phyloP scores from a whole-genome alignment of 2,888 invertebrate species.

The Ophion slaviceki region DNA sequence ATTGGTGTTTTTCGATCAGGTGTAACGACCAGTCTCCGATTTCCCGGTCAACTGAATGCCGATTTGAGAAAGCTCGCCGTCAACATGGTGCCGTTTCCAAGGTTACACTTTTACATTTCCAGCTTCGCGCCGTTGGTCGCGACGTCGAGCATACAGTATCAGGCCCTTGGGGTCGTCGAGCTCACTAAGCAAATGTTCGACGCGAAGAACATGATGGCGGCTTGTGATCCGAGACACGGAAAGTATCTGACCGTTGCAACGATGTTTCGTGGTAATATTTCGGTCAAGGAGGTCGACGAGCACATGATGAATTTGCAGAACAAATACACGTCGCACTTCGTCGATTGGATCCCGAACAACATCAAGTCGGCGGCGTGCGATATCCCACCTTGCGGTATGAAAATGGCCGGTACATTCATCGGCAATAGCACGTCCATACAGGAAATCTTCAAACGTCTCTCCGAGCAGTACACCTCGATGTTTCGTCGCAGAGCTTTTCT shows the following conservation, averaged over 20 bases:
- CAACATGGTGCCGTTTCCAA: slow-evolving; percentile 46
- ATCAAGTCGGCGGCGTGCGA: slow-evolving; percentile 48
- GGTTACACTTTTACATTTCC: slow-evolving; percentile 35
- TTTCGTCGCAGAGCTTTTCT: slow-evolving; percentile 52
- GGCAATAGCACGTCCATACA: slow-evolving; percentile 51
- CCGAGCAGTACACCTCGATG: slow-evolving; percentile 47
- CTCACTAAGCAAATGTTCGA: slow-evolving; percentile 61
- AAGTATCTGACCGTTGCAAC: slow-evolving; percentile 54
- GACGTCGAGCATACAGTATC: slow-evolving; percentile 22
- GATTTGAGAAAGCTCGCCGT: slow-evolving; percentile 40
- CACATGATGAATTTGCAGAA: slow-evolving; percentile 37
- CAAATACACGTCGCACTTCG: slow-evolving; percentile 7
- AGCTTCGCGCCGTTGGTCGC: slow-evolving; percentile 39
- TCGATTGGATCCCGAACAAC: slow-evolving; percentile 57
- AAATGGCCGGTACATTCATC: slow-evolving; percentile 51
- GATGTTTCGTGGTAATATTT: slow-evolving; percentile 51
- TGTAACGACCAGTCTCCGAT: slow-evolving; percentile 45
- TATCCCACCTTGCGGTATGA: slow-evolving; percentile 49
- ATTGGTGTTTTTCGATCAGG: slow-evolving; percentile 12
- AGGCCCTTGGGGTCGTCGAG: slow-evolving; percentile 15
- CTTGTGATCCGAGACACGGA: slow-evolving; percentile 60
- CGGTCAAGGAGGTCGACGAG: slow-evolving; percentile 50
- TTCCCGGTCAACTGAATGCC: slow-evolving; percentile 47
- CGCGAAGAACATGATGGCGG: slow-evolving; percentile 63
- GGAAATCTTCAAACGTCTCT: slow-evolving; percentile 52